Evolutionary conservation across 2,888 invertebrate genomes (phyloP), one percentile per base, ranked within the genome.

Genomic region (Diploptera punctata): DNA sequence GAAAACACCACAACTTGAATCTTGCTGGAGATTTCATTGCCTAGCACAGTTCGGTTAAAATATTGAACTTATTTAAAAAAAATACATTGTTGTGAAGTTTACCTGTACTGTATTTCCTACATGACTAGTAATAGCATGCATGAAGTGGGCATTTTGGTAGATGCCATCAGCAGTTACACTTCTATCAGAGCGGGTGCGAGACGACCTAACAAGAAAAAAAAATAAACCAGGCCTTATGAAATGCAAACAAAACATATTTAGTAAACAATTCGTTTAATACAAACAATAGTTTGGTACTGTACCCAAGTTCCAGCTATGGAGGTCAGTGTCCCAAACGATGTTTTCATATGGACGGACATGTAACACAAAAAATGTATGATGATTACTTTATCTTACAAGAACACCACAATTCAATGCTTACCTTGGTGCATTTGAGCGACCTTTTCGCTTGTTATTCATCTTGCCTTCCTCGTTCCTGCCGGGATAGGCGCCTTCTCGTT

Each of bases 121-220:
- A 81, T 95, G 91, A 77, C 93, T 89, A 70, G 94, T 93, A 75
- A 93, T 91, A 60, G 94, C 92, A 86, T 95, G 93, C 93, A 95
- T 94, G 83, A 95, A 95, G 83, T 92, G 91, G 76, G 92, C 90
- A 87, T 97, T 97, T 80, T 90, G 92, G 83, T 96, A 97, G 70
- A 97, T 92, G 76, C 97, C 96, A 81, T 96, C 95, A 19, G 92
- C 89, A 76, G 88, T 86, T 77, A 92, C 87, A 54, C 86, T 84
- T 79, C 93, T 88, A 72, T 85, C 84, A 73, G 81, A 80, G 43
- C 84, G 81, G 78, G 89, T 87, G 80, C 93, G 88, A 77, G 90
- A 90, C 78, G 90, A 88, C 85, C 91, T 91, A 81, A 19, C 44
- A 69, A 69, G 31, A n/a, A 61, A 38, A n/a, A 4, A 43, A 16